Evolutionary conservation across 2,113 vertebrate species (phyloP), one percentile per base, ranked within the genome.

Genomic region (Rhinopomastus cyanomelas): DNA sequence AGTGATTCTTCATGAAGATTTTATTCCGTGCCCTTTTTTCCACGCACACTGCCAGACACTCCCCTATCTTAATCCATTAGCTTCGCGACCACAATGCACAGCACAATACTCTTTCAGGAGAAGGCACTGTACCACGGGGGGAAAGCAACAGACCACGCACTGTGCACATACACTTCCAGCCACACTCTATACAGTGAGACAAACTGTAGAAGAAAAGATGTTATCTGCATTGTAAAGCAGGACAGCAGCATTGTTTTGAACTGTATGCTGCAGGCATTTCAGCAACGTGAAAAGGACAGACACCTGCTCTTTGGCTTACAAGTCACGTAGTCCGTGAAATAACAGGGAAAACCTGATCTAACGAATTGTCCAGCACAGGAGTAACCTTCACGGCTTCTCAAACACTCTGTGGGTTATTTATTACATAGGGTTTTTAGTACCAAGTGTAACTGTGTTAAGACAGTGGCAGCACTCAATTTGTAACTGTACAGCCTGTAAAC

Each of bases 301-400:
- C 51, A 37, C 46, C 94, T 55, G 93, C 89, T 88, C 87, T 77
- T 72, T 60, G 21, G 56, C 68, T 91, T 30, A 32, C 89, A 55
- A 22, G 5, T 77, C 87, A 80, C 11, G 4, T 26, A 80, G 67
- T 9, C 72, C 4, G n/a, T 6, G 26, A 92, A 91, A 34, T 25
- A 82, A 72, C 60, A 32, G 46, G 76, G 74, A 36, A 65, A 75
- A 84, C 46, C 62, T 61, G 81, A 72, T 27, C 67, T 4, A 0
- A 55, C 6, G 27, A 42, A 44, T 11, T 27, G 81, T 16, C 61
- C 5, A 1, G 29, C 2, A 16, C 0, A 46, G 69, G 21, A 85
- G 36, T 8, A 62, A 60, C 44, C 37, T 5, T 32, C 55, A n/a
- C 0, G 0, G 13, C n/a, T 62, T 56, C 85, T 30, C 68, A 22